Percentiles rank a stretch among this genome's conserved stretches.
Conservation (phyloP, 1,140 invertebrate genomes). For the Medauroidea extradentata region DNA sequence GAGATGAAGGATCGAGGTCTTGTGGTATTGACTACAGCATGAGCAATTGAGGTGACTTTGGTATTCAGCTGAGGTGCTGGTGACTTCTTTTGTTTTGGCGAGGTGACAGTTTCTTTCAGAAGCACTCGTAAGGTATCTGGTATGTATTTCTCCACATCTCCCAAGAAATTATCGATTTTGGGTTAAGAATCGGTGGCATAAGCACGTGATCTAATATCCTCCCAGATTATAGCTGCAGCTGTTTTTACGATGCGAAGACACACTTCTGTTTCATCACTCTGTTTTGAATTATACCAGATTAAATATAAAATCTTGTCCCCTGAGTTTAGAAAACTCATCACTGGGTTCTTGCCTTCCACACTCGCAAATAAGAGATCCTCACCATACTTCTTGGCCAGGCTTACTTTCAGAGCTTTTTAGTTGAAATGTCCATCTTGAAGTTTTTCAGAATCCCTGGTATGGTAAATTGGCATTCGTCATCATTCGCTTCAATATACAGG, state of each 20-base stretch:
- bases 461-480: slow-evolving; percentile 2
- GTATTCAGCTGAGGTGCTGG: background rate
- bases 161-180: slow-evolving; percentile 8
- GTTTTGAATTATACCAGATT: slow-evolving; percentile 21
- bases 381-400: background rate
- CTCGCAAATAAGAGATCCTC: background rate
- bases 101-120: background rate
- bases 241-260: slow-evolving; percentile 27
- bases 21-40: slow-evolving; percentile 34
- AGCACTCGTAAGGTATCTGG: background rate
- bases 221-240: slow-evolving; percentile 34
- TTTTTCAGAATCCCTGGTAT: background rate
- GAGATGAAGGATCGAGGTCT: slow-evolving; percentile 37
- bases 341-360: slow-evolving; percentile 17
- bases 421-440: background rate
- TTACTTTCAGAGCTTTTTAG: background rate
- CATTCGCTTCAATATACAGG: background rate
- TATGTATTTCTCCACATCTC: background rate
- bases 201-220: slow-evolving; percentile 32
- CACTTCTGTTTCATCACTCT: slow-evolving; percentile 14
- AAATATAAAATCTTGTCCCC: slow-evolving; percentile 21
- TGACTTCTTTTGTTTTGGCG: background rate
- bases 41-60: slow-evolving; percentile 25
- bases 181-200: slow-evolving; percentile 35
- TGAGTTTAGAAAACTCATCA: slow-evolving; percentile 26